Percentiles rank a stretch among this genome's conserved stretches.
These are phyloP conservation scores for Gobiocypris rarus DNA, from an alignment of 2,113 vertebrate species.

Conservation along the genomic window DNA sequence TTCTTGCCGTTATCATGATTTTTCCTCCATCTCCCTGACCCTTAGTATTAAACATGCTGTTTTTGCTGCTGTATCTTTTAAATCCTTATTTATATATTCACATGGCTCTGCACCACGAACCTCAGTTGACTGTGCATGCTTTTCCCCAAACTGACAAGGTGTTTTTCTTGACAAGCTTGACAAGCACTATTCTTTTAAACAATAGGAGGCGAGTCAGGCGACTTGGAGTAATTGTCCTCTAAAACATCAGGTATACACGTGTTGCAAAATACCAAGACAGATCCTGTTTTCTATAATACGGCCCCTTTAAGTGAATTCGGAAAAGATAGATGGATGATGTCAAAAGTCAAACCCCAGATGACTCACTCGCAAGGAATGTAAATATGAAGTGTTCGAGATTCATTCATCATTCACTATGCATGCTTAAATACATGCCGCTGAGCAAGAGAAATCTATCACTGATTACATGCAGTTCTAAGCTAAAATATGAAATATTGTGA, in stretches of 20 bases:
- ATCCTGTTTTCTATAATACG: background rate
- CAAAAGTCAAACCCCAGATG: constrained; percentile 13
- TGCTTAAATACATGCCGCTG: background rate
- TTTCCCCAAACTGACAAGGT: too few relatives aligned
- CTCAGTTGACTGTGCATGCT: too few relatives aligned
- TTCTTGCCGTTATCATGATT: background rate
- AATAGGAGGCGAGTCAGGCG: too few relatives aligned
- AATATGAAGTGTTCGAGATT: background rate
- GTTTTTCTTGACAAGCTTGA: too few relatives aligned
- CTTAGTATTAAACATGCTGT: background rate
- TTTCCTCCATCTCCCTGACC: background rate
- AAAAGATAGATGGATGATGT: constrained; percentile 10
- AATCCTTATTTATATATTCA: too few relatives aligned
- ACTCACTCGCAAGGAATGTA: background rate
- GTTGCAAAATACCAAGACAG: background rate
- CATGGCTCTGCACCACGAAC: too few relatives aligned
- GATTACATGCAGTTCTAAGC: background rate
- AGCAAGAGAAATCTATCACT: constrained; percentile 17
- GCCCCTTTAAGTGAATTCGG: background rate
- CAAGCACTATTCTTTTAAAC: too few relatives aligned
- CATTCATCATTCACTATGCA: background rate
- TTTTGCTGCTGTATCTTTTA: background rate
- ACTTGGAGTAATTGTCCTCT: too few relatives aligned
- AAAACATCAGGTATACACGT: too few relatives aligned
- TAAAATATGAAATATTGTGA: background rate